These are phyloP conservation scores for Thunnus thynnus DNA, from an alignment of 2,113 vertebrate genomes.

Conservation along the genomic window DNA sequence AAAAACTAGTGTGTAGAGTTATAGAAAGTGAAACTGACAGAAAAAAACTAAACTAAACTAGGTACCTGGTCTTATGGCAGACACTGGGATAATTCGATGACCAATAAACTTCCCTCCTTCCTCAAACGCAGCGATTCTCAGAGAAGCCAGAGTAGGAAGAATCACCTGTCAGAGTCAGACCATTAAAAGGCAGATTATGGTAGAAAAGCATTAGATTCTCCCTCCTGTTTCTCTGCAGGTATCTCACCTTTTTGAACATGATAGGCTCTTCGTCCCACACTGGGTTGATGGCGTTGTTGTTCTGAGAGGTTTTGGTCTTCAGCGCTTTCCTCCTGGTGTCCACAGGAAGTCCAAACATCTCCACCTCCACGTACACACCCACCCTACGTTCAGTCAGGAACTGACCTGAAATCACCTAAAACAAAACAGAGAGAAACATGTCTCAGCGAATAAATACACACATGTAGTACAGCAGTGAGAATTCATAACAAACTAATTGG, in stretches of 20 bases:
- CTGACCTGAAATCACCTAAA: constrained; percentile 96
- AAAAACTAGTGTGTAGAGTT: too few relatives aligned
- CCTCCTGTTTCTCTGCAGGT: accelerated
- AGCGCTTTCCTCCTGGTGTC: constrained; percentile 97
- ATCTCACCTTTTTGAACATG: constrained; percentile 94
- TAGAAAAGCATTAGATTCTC: accelerated
- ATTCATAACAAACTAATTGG: too few relatives aligned
- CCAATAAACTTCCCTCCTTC: constrained; percentile 98
- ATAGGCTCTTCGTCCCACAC: constrained; percentile 98
- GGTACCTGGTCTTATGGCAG: constrained; percentile 94
- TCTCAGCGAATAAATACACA: neutral
- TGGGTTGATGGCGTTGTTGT: constrained; percentile 94
- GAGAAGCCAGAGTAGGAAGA: constrained; percentile 92
- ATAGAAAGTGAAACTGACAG: neutral
- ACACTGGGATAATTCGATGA: constrained; percentile 95
- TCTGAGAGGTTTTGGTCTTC: constrained; percentile 96
- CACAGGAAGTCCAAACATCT: constrained; percentile 97
- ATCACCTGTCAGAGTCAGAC: constrained; percentile 87
- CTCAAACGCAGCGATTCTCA: constrained; percentile 96
- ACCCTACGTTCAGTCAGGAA: constrained; percentile 96
- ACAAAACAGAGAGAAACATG: constrained; percentile 50
- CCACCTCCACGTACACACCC: constrained; percentile 96
- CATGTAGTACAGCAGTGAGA: neutral
- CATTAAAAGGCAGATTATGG: neutral
- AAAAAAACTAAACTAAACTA: neutral